These are phyloP conservation scores for Diaperis boleti DNA, from an alignment of 2,888 invertebrate species.

Conservation along the genomic window DNA sequence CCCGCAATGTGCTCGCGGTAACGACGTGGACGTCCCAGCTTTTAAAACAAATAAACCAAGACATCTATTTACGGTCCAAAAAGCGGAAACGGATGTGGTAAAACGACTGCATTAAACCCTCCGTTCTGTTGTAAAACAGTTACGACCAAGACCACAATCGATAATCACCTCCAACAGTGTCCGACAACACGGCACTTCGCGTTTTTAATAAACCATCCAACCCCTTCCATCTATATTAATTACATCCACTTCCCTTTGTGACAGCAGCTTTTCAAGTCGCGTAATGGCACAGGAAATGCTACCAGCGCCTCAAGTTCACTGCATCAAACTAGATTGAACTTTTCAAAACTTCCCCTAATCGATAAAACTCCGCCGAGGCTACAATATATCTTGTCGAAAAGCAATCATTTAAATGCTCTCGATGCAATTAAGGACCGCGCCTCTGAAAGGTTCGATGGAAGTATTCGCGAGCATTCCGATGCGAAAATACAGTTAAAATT, in stretches of 20 bases:
- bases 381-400: background rate
- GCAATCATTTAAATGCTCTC: background rate
- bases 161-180: slow-evolving; percentile 2
- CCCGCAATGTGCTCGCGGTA: too few species aligned
- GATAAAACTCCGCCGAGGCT: background rate
- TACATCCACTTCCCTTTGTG: background rate
- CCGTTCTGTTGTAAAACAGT: slow-evolving; percentile 6
- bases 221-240: background rate
- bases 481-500: background rate
- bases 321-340: slow-evolving; percentile 2
- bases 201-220: background rate
- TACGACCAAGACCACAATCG: slow-evolving; percentile 18
- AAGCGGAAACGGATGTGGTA: slow-evolving; percentile 35
- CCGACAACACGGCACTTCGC: background rate
- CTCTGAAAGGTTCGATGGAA: background rate
- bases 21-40: slow-evolving; percentile 10
- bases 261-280: too few species aligned
- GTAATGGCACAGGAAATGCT: background rate
- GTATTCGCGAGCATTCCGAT: background rate
- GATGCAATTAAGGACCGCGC: background rate
- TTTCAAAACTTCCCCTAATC: background rate
- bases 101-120: slow-evolving; percentile 20
- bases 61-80: slow-evolving; percentile 6
- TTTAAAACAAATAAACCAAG: slow-evolving; percentile 27
- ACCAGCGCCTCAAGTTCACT: background rate